Evolutionary conservation across 2,113 vertebrate genomes (phyloP).

Genomic region (Aptenodytes patagonicus): DNA sequence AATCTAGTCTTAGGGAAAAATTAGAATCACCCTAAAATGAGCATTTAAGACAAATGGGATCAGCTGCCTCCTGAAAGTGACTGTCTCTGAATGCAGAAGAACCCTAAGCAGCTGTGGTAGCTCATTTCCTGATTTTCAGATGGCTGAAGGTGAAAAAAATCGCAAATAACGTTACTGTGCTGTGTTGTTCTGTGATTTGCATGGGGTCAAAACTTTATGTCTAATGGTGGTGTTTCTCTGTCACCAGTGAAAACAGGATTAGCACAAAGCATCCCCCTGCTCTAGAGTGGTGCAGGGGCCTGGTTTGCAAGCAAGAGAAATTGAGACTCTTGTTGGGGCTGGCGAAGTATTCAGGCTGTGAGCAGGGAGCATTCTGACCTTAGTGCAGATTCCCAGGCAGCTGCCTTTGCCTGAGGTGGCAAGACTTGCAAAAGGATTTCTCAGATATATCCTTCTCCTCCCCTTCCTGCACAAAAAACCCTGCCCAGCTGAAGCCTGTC

Average conservation of each 20-base stretch:
- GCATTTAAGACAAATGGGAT: neutral
- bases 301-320: neutral
- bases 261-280: neutral
- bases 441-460: neutral
- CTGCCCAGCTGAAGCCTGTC: neutral
- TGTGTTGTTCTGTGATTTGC: neutral
- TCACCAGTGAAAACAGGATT: neutral
- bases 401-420: neutral
- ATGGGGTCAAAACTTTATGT: neutral
- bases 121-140: neutral
- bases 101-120: neutral
- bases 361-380: neutral
- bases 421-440: neutral
- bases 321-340: neutral
- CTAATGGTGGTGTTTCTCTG: neutral
- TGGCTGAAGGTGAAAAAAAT: neutral
- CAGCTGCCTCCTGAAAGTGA: neutral
- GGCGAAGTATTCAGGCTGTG: neutral
- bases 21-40: neutral
- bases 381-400: neutral
- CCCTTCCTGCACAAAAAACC: neutral
- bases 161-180: neutral
- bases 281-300: neutral
- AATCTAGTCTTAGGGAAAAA: neutral
- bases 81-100: neutral